Base-by-base conservation (phyloP, 2,888 invertebrate species). In the Drosophila meridionalis region DNA sequence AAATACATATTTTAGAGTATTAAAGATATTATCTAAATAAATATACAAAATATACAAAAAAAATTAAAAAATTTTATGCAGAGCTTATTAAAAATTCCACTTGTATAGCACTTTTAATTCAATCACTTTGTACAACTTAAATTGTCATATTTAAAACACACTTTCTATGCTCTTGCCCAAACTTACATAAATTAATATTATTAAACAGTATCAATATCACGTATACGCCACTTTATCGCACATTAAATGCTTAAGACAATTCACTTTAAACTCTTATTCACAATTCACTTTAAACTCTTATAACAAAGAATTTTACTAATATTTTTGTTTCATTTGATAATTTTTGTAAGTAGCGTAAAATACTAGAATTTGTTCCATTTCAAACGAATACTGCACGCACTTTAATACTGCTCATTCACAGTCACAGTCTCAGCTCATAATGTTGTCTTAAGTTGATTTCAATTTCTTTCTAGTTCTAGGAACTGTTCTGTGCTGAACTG, bases 401-500 rank as follows among this genome's bases (percentile, higher is more conserved):
- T 50, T 9, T 9, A 32, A 30, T 30, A 48, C 50, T n/a, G 30
- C 9, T 4, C 14, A 8, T 55, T 38, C 8, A 20, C 20, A 20
- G 20, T 20, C 20, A 20, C 20, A 20, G 53, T 8, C 12, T 28
- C 4, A 20, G 11, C 20, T 20, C 28, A 26, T 32, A 34, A 42
- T 28, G 20, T 9, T n/a, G 26, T 8, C 45, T 52, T 6, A 59
- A 36, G 26, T 43, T 4, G 2, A 7, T 3, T 14, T 34, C 4
- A 8, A 7, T 4, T 34, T 11, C 32, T 28, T 11, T 8, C 38
- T 30, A 6, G 20, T 53, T 40, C 26, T 8, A 38, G 30, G 12
- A 20, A 28, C 32, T 48, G 1, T 11, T 38, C 6, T 12, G 14
- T 47, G 3, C 43, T 48, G 69, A 81, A 73, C 76, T 65, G 69